Evolutionary conservation across 2,888 invertebrate species (phyloP).

Genomic region (Philaethria dido): DNA sequence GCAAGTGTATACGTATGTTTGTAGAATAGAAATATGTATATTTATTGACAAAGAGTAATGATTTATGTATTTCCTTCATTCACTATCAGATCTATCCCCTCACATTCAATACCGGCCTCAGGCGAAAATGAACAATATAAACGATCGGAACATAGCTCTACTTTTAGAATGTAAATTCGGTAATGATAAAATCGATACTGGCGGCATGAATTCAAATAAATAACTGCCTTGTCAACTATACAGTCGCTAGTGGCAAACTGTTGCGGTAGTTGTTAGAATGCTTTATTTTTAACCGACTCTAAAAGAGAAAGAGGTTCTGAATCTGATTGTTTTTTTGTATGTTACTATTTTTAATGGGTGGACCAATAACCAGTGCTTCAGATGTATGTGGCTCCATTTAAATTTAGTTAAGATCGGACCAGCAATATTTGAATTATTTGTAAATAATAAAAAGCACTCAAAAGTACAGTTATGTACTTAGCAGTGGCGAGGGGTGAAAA

Average conservation of each 20-base stretch:
- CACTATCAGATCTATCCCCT: constrained; percentile 10
- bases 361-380: no score
- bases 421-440: no score
- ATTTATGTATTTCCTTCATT: background rate
- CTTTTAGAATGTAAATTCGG: constrained; percentile 24
- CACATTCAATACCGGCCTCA: constrained; percentile 1
- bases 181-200: constrained; percentile 23
- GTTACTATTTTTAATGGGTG: no score
- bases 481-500: no score
- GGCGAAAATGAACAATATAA: constrained; percentile 5
- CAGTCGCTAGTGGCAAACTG: constrained; percentile 12
- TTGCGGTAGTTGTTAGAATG: background rate
- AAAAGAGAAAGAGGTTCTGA: no score
- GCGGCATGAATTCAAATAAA: constrained; percentile 20
- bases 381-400: no score
- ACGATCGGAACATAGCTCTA: constrained; percentile 14
- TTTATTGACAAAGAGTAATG: background rate
- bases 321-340: no score
- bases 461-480: no score
- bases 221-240: constrained; percentile 19
- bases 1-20: no score
- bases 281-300: no score
- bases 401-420: no score
- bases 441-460: no score
- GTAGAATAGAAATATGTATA: background rate